phyloP scores from a whole-genome alignment of 2,113 vertebrate genomes.

The Atherinomorus stipes region DNA sequence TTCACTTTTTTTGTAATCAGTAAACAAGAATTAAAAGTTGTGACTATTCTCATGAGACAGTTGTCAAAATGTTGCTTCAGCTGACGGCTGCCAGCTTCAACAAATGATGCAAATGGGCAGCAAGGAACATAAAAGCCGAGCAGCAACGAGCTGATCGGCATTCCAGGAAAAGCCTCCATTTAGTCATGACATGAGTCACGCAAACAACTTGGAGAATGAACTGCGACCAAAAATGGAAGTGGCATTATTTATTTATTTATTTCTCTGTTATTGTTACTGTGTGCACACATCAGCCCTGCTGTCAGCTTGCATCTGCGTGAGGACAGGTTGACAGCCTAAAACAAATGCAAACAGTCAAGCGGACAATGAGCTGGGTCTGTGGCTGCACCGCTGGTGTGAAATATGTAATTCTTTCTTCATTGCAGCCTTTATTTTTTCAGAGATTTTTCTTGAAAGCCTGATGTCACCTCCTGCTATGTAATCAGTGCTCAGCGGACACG shows the following conservation, averaged over 20 bases:
- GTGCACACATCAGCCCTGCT: constrained; percentile 11
- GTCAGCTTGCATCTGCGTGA: constrained; percentile 29
- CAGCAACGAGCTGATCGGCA: constrained; percentile 13
- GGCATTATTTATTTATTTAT: constrained; percentile 30
- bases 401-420: background rate
- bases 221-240: constrained; percentile 33
- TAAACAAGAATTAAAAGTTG: background rate
- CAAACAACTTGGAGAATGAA: constrained; percentile 24
- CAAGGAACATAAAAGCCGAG: constrained; percentile 1
- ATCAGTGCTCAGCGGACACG: constrained; percentile 12
- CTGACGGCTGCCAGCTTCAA: background rate
- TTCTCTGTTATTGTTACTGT: background rate
- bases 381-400: background rate
- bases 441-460: background rate
- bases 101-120: background rate
- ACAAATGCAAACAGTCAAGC: constrained; percentile 35
- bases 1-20: background rate
- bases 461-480: constrained; percentile 32
- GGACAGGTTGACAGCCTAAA: constrained; percentile 28
- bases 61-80: background rate
- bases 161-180: constrained; percentile 38
- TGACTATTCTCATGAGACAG: constrained; percentile 5
- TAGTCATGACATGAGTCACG: constrained; percentile 32
- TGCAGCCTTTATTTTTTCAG: background rate
- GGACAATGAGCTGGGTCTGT: background rate